Conservation (phyloP, 2,888 invertebrate genomes). For the Pandemis cinnamomeana region DNA sequence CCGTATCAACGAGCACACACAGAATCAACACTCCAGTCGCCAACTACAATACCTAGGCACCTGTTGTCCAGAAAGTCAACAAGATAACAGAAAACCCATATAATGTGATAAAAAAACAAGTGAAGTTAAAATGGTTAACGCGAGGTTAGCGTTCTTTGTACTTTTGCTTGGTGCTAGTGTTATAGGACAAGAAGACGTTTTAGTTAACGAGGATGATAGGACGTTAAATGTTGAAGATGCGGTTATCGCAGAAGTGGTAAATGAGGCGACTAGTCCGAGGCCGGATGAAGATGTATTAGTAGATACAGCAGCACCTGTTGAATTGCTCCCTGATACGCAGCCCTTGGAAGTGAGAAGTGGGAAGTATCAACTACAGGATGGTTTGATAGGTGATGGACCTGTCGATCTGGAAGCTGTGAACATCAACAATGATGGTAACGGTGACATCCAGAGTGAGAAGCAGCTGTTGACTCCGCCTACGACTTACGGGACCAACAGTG, state of each 20-base stretch:
- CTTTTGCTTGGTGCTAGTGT: conserved; percentile 73
- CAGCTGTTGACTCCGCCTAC: conserved; percentile 63
- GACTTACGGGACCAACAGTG: conserved; percentile 65
- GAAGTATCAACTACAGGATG: conserved; percentile 74
- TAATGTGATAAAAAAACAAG: conserved; percentile 67
- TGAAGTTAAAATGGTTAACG: conserved; percentile 69
- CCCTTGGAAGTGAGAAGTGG: conserved; percentile 69
- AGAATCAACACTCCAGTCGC: conserved; percentile 68
- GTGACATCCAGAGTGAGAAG: conserved; percentile 64
- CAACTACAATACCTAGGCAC: conserved; percentile 68
- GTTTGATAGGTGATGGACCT: conserved; percentile 60
- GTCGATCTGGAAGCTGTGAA: conserved; percentile 63
- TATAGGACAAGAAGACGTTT: conserved; percentile 65
- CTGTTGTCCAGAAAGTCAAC: conserved; percentile 65
- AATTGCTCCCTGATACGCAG: conserved; percentile 58
- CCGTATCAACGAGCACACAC: conserved; percentile 76
- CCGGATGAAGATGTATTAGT: conserved; percentile 48
- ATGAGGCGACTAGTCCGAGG: conserved; percentile 36
- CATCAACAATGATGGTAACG: conserved; percentile 49
- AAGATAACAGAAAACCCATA: conserved; percentile 61
- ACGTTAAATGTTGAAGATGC: conserved; percentile 54
- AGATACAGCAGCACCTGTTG: conserved; percentile 50
- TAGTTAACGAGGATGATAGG: conserved; percentile 60
- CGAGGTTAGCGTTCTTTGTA: conserved; percentile 64
- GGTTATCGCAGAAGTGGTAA: conserved; percentile 44